A percentile compares a stretch with the other conserved stretches of the same genome.
phyloP scores from a whole-genome alignment of 1,140 invertebrate genomes.

The Diuraphis noxia region DNA sequence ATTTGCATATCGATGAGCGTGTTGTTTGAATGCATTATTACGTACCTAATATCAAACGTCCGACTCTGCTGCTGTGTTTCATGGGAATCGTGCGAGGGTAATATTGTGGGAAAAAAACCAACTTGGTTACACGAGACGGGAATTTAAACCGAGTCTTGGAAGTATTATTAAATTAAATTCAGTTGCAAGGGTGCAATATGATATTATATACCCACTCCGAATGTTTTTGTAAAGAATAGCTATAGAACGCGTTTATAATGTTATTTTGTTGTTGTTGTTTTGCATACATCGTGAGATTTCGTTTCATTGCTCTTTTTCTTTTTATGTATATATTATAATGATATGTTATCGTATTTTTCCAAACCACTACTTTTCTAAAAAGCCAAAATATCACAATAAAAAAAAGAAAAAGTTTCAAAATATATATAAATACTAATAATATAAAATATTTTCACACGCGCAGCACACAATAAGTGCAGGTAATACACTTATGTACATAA shows the following conservation, averaged over 20 bases:
- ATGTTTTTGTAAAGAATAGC: not conserved
- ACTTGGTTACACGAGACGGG: not conserved
- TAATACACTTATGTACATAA: too few species aligned
- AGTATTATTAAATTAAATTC: not conserved
- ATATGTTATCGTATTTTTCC: slow-evolving; percentile 17
- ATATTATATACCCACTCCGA: not conserved
- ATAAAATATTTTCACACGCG: not conserved
- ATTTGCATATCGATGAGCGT: not conserved
- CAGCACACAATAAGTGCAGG: not conserved
- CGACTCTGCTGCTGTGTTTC: not conserved
- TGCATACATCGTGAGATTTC: not conserved
- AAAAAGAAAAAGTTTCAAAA: not conserved
- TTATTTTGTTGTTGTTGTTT: not conserved
- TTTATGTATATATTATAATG: not conserved
- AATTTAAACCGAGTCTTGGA: not conserved
- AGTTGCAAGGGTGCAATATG: not conserved
- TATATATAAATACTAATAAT: not conserved
- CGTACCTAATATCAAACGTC: not conserved
- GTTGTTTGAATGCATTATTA: not conserved
- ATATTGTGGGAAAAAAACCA: not conserved
- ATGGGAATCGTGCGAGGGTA: not conserved
- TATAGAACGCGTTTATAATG: not conserved
- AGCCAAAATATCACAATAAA: not conserved
- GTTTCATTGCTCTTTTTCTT: not conserved
- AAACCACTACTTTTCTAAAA: slow-evolving; percentile 13